Base-by-base conservation (phyloP, 2,797 vertebrate species). In the Balearica regulorum region DNA sequence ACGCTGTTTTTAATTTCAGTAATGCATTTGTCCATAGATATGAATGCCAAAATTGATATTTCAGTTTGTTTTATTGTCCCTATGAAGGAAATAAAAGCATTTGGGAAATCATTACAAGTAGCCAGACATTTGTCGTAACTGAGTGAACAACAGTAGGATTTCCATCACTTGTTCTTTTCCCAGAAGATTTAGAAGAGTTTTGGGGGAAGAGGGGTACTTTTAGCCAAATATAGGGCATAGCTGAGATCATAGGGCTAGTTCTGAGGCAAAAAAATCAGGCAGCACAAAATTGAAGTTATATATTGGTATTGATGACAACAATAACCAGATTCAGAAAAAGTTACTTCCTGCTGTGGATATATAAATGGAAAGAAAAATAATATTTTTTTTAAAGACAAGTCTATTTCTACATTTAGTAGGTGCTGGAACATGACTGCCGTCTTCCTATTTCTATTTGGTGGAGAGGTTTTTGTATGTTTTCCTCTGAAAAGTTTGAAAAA, bases 1-100 rank as follows among this genome's bases (percentile, higher is more conserved):
- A 51, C 31, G 48, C 13, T 48, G 22, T 39, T 95, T 86, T 91
- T 93, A 84, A 95, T 96, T 92, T 93, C 73, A 90, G 15, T 69
- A 90, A 90, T 89, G 58, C 55, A 54, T 93, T 89, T 85, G 28
- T 84, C 33, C 17, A 33, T 78, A 51, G 51, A 76, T 69, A 61
- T 69, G n/a, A 90, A 75, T 84, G 73, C 4, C 78, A 87, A 75
- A 75, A 49, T 62, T 41, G 58, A 78, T 83, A 68, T 90, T 88
- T 69, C 3, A 1, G 12, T 64, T 90, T 91, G 33, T 22, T 95
- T 93, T 87, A 79, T 90, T 79, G 51, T 72, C 12, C 61, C 43
- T 39, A 3, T 51, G 24, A 78, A 92, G 44, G 33, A 94, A 93
- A 87, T 43, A 14, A 92, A 94, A 89, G 54, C 46, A 66, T 86